Percentiles rank a stretch among this genome's conserved stretches.
These are phyloP conservation scores for Sisor rabdophorus DNA, from an alignment of 2,113 vertebrate species.

Conservation along the genomic window DNA sequence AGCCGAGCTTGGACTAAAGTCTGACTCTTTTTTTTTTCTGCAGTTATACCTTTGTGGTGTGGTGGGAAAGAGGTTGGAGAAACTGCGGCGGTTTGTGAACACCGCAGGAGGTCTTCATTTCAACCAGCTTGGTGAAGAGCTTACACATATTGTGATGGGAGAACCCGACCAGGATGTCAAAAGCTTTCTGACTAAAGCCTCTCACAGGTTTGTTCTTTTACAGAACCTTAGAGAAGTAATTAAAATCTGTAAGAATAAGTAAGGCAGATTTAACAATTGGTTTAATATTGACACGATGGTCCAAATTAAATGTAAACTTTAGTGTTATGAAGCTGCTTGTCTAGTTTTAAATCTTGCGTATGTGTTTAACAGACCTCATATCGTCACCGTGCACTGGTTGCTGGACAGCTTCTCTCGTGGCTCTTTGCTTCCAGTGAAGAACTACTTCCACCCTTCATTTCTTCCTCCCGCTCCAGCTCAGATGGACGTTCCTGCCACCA, in stretches of 20 bases:
- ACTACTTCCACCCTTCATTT: conserved; percentile 77
- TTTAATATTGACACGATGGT: not conserved
- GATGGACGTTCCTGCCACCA: conserved; percentile 60
- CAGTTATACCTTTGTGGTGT: conserved; percentile 91
- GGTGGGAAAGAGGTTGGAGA: conserved; percentile 83
- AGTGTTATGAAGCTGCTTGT: too few relatives aligned
- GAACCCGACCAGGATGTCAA: conserved; percentile 80
- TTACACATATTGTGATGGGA: conserved; percentile 89
- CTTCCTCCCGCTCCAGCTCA: conserved; percentile 67
- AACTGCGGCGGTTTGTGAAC: conserved; percentile 86
- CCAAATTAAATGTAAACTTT: too few relatives aligned
- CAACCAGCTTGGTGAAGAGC: conserved; percentile 88
- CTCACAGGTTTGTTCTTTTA: conserved; percentile 74
- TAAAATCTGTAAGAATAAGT: not conserved
- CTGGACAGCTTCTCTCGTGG: conserved; percentile 84
- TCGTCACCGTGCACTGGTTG: conserved; percentile 87
- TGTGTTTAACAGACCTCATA: conserved; percentile 74
- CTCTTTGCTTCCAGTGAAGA: conserved; percentile 75
- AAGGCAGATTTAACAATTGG: not conserved
- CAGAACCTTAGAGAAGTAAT: not conserved
- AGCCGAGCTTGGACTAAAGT: not conserved
- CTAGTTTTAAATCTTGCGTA: not conserved
- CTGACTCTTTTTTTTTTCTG: not conserved
- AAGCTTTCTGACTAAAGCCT: conserved; percentile 77
- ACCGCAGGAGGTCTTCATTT: conserved; percentile 86